Base-by-base conservation (phyloP, 1,140 invertebrate species). In the Musca vetustissima region DNA sequence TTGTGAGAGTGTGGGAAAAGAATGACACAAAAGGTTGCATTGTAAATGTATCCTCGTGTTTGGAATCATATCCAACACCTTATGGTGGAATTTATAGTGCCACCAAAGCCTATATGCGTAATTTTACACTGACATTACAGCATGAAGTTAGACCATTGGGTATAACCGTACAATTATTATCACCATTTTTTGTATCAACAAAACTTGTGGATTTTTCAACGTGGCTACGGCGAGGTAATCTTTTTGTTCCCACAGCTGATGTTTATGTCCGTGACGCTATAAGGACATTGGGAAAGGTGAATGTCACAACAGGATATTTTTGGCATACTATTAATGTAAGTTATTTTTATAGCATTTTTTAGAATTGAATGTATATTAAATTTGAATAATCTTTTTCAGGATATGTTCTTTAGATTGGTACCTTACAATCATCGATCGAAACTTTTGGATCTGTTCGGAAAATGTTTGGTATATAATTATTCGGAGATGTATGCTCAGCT, bases 1-100 rank as follows among this genome's bases (percentile, higher is more conserved):
- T 95, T 47, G 84, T 96, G 57, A 88, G 89, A 21, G 86, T 89
- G 55, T 94, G 97, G 93, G 86, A 90, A 69, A 78, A 83, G 48
- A 85, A 88, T n/a, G 84, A 87, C 13, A 84, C 84, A 70, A 93
- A 93, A 72, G 94, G 94, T 3, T 92, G 93, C 0, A 88, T 97
- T 50, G 92, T 97, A 1, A 96, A 95, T 76, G 86, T 93, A 19
- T 94, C 94, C 6, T 96, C 94, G 0, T 93, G 91, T 4, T 89
- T 93, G 0, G 93, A 94, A 78, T 81, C 92, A 15, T 89, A 93
- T 73, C 93, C 94, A 0, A 79, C 95, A 47, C 94, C 95, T 0
- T 84, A 94, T 53, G 93, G 94, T 89, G 90, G 92, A 3, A 89
- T 95, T 1, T 97, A 97, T 81, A 93, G 92, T 0, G 94, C 94